phyloP scores from a whole-genome alignment of 1,140 invertebrate species.

The Hycleus phaleratus region DNA sequence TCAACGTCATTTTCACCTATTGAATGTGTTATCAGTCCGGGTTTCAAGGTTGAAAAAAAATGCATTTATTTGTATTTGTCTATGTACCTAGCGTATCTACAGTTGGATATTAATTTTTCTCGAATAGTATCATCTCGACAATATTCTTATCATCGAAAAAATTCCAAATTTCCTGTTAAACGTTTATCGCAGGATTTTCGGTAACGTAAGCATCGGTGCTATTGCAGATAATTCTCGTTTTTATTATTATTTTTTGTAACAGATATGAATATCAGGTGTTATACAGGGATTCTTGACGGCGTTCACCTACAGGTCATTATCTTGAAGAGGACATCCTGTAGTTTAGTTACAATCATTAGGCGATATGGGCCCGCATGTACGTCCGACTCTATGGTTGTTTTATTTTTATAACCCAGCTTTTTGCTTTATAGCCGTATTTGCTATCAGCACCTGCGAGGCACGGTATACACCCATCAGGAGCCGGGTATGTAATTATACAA shows the following conservation, averaged over 20 bases:
- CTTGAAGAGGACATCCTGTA: conserved; percentile 11
- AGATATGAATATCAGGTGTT: neutral
- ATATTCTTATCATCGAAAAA: too few relatives aligned
- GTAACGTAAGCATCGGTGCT: neutral
- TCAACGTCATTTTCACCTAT: too few relatives aligned
- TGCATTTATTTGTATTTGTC: too few relatives aligned
- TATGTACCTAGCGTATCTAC: too few relatives aligned
- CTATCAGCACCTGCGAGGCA: conserved; percentile 7
- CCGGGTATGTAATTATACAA: too few relatives aligned
- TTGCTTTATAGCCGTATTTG: neutral
- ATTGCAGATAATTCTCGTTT: conserved; percentile 7
- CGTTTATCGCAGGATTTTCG: conserved; percentile 11
- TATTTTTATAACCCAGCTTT: too few relatives aligned
- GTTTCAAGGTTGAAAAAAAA: too few relatives aligned
- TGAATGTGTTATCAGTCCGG: too few relatives aligned
- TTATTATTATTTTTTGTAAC: neutral
- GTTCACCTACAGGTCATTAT: conserved; percentile 8
- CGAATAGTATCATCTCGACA: too few relatives aligned
- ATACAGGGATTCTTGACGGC: conserved; percentile 3
- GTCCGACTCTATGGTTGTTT: neutral
- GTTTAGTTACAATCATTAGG: neutral
- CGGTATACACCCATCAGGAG: neutral
- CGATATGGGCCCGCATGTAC: conserved; percentile 11
- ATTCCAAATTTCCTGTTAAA: neutral
- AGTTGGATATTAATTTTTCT: too few relatives aligned